These are phyloP conservation scores for Pogonognathellus flavescens DNA, from an alignment of 1,140 invertebrate species.

Conservation along the genomic window DNA sequence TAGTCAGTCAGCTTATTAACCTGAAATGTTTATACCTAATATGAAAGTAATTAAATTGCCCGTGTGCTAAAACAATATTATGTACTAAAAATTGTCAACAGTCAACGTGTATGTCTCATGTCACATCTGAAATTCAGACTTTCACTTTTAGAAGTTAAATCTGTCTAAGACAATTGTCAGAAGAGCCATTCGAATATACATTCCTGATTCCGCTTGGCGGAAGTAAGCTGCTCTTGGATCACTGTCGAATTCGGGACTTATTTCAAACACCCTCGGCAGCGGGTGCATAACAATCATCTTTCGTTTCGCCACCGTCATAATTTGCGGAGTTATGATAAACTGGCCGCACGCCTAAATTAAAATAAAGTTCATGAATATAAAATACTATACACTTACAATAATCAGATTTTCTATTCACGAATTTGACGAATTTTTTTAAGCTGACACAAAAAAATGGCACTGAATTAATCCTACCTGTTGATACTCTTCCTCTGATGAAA, in stretches of 20 bases:
- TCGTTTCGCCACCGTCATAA: slow-evolving; percentile 94
- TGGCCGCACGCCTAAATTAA: slow-evolving; percentile 82
- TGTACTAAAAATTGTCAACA: background rate
- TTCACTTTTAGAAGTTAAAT: slow-evolving; percentile 64
- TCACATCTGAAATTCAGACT: too few species aligned
- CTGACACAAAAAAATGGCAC: too few species aligned
- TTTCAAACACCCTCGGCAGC: slow-evolving; percentile 93
- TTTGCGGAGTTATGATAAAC: slow-evolving; percentile 90
- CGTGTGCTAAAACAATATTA: too few species aligned
- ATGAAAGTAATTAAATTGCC: too few species aligned
- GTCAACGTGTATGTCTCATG: background rate
- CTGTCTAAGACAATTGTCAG: slow-evolving; percentile 90
- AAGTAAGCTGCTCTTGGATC: slow-evolving; percentile 99
- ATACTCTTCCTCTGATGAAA: slow-evolving; percentile 87
- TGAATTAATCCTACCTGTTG: slow-evolving; percentile 76
- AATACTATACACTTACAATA: background rate
- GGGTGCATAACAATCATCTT: slow-evolving; percentile 98
- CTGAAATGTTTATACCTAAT: too few species aligned
- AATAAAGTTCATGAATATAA: slow-evolving; percentile 58
- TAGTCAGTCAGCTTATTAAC: too few species aligned
- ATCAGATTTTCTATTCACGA: background rate
- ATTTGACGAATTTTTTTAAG: background rate
- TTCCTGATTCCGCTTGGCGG: slow-evolving; percentile 96
- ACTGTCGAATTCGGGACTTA: slow-evolving; percentile 92
- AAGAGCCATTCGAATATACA: slow-evolving; percentile 98